These are phyloP conservation scores for Zoanthus sociatus DNA, from an alignment of 92 coral and sea anemone species.

Conservation along the genomic window DNA sequence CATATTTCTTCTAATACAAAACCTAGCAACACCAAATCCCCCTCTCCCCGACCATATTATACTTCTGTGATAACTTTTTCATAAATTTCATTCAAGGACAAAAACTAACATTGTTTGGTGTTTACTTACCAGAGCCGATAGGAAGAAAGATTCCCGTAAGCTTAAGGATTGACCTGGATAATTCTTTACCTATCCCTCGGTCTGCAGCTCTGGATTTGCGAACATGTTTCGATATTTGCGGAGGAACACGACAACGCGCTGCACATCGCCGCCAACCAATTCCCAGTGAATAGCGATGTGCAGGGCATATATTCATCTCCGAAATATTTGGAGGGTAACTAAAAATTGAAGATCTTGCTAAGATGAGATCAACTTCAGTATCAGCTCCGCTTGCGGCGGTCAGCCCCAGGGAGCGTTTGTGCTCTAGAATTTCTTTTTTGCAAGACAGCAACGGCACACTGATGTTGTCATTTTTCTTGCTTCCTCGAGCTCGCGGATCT, in stretches of 20 bases:
- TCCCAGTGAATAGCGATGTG: conserved; percentile 54
- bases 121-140: conserved; percentile 56
- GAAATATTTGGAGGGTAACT: conserved; percentile 37
- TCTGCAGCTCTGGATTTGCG: conserved; percentile 51
- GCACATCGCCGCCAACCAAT: conserved; percentile 54
- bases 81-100: too few relatives aligned
- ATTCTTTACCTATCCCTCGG: conserved; percentile 60
- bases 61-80: too few relatives aligned
- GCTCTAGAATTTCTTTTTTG: too few relatives aligned
- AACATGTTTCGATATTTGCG: conserved; percentile 48
- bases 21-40: conserved; percentile 2
- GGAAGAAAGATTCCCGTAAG: conserved; percentile 57
- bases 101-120: neutral
- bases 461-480: too few relatives aligned
- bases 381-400: neutral
- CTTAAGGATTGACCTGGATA: conserved; percentile 47
- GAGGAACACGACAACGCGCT: conserved; percentile 56
- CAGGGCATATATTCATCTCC: conserved; percentile 35
- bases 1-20: neutral
- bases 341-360: conserved; percentile 42
- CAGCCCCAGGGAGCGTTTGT: too few relatives aligned
- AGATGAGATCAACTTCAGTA: conserved; percentile 46
- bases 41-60: neutral
- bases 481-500: too few relatives aligned
- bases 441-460: too few relatives aligned